Evolutionary conservation across 2,797 vertebrate species (phyloP).

Genomic region (Gymnoscopelus microlampas): DNA sequence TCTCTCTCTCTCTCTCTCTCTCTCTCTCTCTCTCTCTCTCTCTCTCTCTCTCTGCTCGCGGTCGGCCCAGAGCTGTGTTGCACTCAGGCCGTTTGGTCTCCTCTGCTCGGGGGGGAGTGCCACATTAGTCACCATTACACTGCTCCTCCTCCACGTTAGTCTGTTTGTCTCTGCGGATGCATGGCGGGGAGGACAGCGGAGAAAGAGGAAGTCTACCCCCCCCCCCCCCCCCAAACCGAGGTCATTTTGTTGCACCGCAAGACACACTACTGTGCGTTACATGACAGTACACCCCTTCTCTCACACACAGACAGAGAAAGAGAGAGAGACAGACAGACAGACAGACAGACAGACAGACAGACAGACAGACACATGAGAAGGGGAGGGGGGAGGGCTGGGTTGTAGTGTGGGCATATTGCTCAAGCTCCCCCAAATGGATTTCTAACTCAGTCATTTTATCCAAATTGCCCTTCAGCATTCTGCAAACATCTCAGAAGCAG

Average conservation of each 20-base stretch:
- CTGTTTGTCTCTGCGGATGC: constrained; percentile 10
- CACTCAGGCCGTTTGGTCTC: constrained; percentile 25
- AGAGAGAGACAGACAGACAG: too few species aligned
- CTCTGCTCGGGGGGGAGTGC: neutral
- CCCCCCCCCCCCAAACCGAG: neutral
- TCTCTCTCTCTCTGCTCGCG: neutral
- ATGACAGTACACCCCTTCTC: constrained; percentile 23
- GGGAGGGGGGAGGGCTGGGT: too few species aligned
- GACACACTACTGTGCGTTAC: constrained; percentile 24
- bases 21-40: too few species aligned
- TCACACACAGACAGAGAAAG: too few species aligned
- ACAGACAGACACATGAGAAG: too few species aligned
- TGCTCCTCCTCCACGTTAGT: constrained; percentile 4
- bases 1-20: too few species aligned
- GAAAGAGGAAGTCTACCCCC: constrained; percentile 18
- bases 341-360: too few species aligned
- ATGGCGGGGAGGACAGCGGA: too few species aligned
- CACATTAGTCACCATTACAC: constrained; percentile 19
- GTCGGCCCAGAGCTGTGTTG: constrained; percentile 5
- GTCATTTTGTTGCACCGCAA: constrained; percentile 13
- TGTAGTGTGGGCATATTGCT: constrained; percentile 29
- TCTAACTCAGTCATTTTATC: constrained; percentile 54
- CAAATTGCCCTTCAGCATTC: constrained; percentile 57
- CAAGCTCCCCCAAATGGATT: constrained; percentile 54
- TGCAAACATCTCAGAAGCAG: constrained; percentile 53